Percentiles rank a stretch among this genome's conserved stretches.
Conservation (phyloP, 2,888 invertebrate species). For the Trachelus troglodyta region DNA sequence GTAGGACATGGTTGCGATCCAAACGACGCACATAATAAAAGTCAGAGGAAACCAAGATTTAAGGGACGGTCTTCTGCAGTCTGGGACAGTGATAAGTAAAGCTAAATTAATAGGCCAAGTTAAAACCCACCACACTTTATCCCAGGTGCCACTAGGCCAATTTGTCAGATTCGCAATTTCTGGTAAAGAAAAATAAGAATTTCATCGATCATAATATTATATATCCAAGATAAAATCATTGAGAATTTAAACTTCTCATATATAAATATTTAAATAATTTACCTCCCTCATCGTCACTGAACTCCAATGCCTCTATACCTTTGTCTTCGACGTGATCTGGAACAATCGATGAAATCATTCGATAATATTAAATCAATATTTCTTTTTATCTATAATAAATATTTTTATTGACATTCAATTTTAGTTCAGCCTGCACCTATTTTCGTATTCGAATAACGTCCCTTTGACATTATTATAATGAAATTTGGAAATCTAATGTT, state of each 20-base stretch:
- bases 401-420: not conserved
- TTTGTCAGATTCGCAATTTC: conserved; percentile 67
- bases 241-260: not conserved
- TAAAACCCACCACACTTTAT: conserved; percentile 73
- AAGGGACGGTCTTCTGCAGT: conserved; percentile 75
- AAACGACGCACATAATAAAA: conserved; percentile 83
- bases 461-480: not conserved
- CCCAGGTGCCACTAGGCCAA: conserved; percentile 69
- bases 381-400: not conserved
- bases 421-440: not conserved
- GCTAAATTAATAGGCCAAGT: conserved; percentile 81
- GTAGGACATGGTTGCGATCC: conserved; percentile 86
- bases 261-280: not conserved
- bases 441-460: not conserved
- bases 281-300: conserved; percentile 38
- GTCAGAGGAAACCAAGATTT: conserved; percentile 72
- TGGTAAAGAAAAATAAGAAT: not conserved
- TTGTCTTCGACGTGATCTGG: conserved; percentile 28
- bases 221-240: not conserved
- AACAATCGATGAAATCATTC: not conserved
- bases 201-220: not conserved
- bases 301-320: conserved; percentile 37
- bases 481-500: not conserved
- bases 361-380: not conserved
- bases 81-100: conserved; percentile 81